phyloP scores from a whole-genome alignment of 2,888 invertebrate genomes.

The Platypus cylindrus region DNA sequence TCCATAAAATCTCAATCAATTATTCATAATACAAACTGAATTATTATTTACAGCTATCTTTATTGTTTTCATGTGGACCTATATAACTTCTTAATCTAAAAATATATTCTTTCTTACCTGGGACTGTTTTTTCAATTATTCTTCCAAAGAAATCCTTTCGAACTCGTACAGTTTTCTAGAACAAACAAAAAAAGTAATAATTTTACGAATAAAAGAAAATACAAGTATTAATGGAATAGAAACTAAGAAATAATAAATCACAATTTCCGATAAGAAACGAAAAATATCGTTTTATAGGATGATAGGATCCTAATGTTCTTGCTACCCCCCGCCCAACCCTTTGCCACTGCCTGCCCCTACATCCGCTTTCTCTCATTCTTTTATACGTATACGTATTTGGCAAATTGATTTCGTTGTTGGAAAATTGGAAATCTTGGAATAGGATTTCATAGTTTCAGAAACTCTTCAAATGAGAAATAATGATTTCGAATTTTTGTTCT shows the following conservation, averaged over 20 bases:
- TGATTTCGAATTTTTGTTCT: slow-evolving; percentile 8
- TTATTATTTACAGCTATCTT: too few relatives aligned
- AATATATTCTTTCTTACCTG: too few relatives aligned
- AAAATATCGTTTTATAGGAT: slow-evolving; percentile 4
- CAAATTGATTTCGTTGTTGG: slow-evolving; percentile 15
- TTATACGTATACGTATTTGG: too few relatives aligned
- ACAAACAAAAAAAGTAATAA: slow-evolving; percentile 19
- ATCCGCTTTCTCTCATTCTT: too few relatives aligned
- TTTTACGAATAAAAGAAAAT: slow-evolving; percentile 17
- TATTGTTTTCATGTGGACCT: too few relatives aligned
- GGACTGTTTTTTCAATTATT: slow-evolving; percentile 17
- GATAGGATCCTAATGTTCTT: slow-evolving; percentile 7
- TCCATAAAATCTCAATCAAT: too few relatives aligned
- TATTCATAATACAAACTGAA: too few relatives aligned
- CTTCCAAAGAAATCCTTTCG: slow-evolving; percentile 35
- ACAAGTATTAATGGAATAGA: slow-evolving; percentile 5
- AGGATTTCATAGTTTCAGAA: slow-evolving; percentile 19
- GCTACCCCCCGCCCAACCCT: too few relatives aligned
- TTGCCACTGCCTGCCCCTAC: too few relatives aligned
- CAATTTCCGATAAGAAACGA: slow-evolving; percentile 5
- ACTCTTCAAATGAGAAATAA: slow-evolving; percentile 22
- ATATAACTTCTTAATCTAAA: too few relatives aligned
- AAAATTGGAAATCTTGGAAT: slow-evolving; percentile 13
- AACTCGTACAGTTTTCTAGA: slow-evolving; percentile 30
- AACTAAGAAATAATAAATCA: slow-evolving; percentile 1